These are phyloP conservation scores for Rhimphoctona megacephalus DNA, from an alignment of 2,888 invertebrate species.

Conservation along the genomic window DNA sequence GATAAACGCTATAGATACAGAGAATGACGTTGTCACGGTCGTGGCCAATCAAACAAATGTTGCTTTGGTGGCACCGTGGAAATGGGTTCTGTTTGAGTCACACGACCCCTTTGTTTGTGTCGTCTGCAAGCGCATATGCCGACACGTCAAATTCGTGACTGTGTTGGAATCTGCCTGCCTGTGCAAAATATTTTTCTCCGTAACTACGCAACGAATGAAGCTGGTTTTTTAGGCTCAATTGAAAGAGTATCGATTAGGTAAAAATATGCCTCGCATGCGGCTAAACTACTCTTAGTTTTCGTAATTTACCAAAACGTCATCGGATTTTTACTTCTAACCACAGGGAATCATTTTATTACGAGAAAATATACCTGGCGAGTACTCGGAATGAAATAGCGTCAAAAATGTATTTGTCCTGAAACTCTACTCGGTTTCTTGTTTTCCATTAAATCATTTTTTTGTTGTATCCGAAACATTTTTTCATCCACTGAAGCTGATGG, in stretches of 20 bases:
- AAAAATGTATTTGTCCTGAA: not conserved
- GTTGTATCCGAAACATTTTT: not conserved
- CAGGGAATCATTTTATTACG: too few species aligned
- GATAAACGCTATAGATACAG: not conserved
- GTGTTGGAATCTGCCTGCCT: not conserved
- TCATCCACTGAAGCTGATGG: not conserved
- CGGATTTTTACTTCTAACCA: too few species aligned
- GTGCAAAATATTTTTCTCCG: not conserved
- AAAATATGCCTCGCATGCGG: too few species aligned
- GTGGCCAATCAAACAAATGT: not conserved
- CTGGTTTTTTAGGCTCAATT: not conserved
- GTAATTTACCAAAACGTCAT: too few species aligned
- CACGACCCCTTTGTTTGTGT: not conserved
- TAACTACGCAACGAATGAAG: not conserved
- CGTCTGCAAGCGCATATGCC: not conserved
- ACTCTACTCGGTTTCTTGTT: not conserved
- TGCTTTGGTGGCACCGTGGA: not conserved
- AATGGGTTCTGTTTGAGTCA: not conserved
- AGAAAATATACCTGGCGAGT: too few species aligned
- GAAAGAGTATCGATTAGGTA: not conserved
- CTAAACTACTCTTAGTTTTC: too few species aligned
- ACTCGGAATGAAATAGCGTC: not conserved
- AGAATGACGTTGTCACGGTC: not conserved
- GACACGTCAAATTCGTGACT: not conserved
- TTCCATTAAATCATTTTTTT: not conserved